Base-by-base conservation (phyloP, 2,888 invertebrate genomes). In the Augiades crinisus region DNA sequence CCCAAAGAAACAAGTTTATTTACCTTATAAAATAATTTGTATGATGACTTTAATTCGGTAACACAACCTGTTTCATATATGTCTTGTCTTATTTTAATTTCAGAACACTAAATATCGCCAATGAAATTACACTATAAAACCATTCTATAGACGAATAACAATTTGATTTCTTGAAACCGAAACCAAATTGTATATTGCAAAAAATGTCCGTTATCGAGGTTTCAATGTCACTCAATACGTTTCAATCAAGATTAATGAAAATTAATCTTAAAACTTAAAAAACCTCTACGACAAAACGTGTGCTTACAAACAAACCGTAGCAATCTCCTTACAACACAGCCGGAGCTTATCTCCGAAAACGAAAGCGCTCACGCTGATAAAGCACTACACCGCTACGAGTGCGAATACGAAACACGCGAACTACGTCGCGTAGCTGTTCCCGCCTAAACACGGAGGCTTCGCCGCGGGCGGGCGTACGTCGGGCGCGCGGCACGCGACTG, bases 381-480 rank as follows among this genome's bases (percentile, higher is more conserved):
- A 8, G 13, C 27, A 8, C 10, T 19, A 16, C 21, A 44, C n/a
- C n/a, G 47, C 38, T 46, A 46, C 36, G 46, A 41, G 19, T 13
- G 31, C 19, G 16, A 31, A 31, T 41, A 16, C 47, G 36, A 56
- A 59, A 55, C 56, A 51, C 47, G 43, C 45, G 37, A 34, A 41
- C 27, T 33, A 49, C 49, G 49, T 41, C 12, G 36, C 27, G 38
- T 47, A 47, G 21, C 38, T 60, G 63, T 88, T 87, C 87, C 87
- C 87, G 88, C 87, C 83, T 82, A 85, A 81, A 82, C 66, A 68
- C 63, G 73, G 65, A 80, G 83, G 78, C 74, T 78, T 61, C 60
- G 61, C 64, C 75, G 71, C 72, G 69, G 67, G 68, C 72, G 71
- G 77, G 63, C 62, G 65, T 58, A 51, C 64, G 63, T 60, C 62